Percentiles rank a stretch among this genome's conserved stretches.
These are phyloP conservation scores for Cochlearius cochlearius DNA, from an alignment of 2,113 vertebrate species.

Conservation along the genomic window DNA sequence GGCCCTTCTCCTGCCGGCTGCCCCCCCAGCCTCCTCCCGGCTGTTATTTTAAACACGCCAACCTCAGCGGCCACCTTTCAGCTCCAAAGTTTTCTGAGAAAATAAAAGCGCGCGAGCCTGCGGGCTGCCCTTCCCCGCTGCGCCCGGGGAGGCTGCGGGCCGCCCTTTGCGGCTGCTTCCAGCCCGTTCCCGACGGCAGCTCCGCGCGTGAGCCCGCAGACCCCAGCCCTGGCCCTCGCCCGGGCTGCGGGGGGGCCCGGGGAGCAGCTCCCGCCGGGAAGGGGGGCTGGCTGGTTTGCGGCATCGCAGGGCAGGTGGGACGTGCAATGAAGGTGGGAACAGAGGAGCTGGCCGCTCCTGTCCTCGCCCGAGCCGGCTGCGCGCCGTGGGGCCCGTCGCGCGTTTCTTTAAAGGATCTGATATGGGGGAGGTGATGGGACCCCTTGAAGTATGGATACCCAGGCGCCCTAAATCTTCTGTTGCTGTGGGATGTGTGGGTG, in stretches of 20 bases:
- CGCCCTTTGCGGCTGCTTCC: background rate
- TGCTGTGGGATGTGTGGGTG: rapidly evolving
- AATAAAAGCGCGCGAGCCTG: background rate
- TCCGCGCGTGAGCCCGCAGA: background rate
- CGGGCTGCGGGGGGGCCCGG: background rate
- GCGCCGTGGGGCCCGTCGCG: background rate
- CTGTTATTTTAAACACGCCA: conserved; percentile 66
- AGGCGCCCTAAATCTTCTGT: background rate
- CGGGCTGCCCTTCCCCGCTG: background rate
- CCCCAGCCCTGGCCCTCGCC: background rate
- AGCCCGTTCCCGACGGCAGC: background rate
- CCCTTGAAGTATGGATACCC: background rate
- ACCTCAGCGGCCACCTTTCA: conserved; percentile 57
- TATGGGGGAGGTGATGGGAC: background rate
- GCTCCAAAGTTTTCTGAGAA: conserved; percentile 37
- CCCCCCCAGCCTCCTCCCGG: conserved; percentile 43
- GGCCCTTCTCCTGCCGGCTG: background rate
- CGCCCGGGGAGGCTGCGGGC: background rate
- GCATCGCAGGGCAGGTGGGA: rapidly evolving
- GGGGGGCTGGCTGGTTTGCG: background rate
- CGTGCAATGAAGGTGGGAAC: background rate
- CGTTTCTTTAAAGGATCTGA: background rate
- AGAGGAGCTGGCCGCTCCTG: rapidly evolving
- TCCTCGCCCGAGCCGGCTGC: background rate
- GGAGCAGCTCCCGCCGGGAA: background rate